phyloP scores from a whole-genome alignment of 2,797 vertebrate species.

The Botia almorhae region DNA sequence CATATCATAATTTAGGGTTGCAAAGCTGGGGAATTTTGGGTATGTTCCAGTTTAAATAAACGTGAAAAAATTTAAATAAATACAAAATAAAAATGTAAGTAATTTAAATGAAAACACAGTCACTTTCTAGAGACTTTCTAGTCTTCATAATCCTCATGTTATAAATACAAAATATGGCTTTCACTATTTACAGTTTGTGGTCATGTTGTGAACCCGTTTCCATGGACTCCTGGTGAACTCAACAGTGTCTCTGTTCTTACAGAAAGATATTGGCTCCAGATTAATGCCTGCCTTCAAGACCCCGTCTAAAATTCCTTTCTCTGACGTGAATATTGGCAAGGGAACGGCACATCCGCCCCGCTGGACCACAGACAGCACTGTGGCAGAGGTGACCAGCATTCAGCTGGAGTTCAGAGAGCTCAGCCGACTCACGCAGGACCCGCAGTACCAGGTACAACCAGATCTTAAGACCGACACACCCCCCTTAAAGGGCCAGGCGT shows the following conservation, averaged over 20 bases:
- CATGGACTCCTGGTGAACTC: not conserved
- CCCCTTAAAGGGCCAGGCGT: not conserved
- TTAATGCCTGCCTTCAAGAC: slow-evolving; percentile 96
- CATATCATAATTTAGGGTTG: not conserved
- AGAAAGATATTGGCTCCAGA: slow-evolving; percentile 93
- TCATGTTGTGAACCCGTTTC: not conserved
- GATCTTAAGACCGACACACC: not conserved
- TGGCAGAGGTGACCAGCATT: slow-evolving; percentile 97
- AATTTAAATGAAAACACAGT: no score
- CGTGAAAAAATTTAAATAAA: no score
- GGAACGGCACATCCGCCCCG: slow-evolving; percentile 93
- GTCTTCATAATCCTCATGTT: no score
- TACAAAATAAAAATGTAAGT: no score
- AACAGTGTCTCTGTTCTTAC: slow-evolving; percentile 38
- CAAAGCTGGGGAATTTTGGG: no score
- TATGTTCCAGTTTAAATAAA: no score
- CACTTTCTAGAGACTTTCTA: no score
- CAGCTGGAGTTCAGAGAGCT: slow-evolving; percentile 97
- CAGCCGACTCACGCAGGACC: slow-evolving; percentile 87
- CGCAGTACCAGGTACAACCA: slow-evolving; percentile 83
- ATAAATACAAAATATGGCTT: no score
- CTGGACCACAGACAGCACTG: slow-evolving; percentile 96
- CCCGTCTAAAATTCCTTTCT: slow-evolving; percentile 94
- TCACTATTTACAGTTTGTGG: not conserved
- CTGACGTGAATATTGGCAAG: slow-evolving; percentile 94